phyloP scores from a whole-genome alignment of 2,797 vertebrate species.

The Botia kubotai region DNA sequence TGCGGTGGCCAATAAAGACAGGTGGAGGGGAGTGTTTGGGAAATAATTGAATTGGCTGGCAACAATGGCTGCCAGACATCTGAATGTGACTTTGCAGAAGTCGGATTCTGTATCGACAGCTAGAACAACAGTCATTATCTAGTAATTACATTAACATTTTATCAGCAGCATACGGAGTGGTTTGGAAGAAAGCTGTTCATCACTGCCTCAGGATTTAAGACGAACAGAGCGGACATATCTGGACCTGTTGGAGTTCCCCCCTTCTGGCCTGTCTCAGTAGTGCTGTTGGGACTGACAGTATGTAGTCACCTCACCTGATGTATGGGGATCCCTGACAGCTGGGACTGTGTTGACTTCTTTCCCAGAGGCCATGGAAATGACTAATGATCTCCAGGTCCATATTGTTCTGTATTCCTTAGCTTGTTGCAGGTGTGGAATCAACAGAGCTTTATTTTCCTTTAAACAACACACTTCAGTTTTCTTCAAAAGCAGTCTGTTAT shows the following conservation, averaged over 20 bases:
- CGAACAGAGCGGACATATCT: conserved; percentile 22
- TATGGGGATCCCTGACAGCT: conserved; percentile 41
- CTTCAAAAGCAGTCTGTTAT: too few species aligned
- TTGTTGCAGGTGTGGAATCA: not conserved
- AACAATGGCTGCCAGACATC: conserved; percentile 85
- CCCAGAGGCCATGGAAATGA: conserved; percentile 72
- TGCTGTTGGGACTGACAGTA: conserved; percentile 69
- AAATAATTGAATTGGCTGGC: conserved; percentile 80
- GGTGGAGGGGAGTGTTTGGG: conserved; percentile 65
- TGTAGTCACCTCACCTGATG: conserved; percentile 54
- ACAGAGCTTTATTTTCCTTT: too few species aligned
- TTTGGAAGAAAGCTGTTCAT: conserved; percentile 84
- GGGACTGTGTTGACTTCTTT: conserved; percentile 68
- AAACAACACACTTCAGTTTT: too few species aligned
- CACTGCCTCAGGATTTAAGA: conserved; percentile 63
- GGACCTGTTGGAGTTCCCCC: not conserved
- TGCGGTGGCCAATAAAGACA: conserved; percentile 43
- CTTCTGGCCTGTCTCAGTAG: conserved; percentile 8
- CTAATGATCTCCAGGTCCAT: conserved; percentile 76
- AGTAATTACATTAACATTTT: conserved; percentile 91
- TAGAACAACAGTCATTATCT: conserved; percentile 89
- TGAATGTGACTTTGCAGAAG: conserved; percentile 86
- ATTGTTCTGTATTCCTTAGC: conserved; percentile 56
- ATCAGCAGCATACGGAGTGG: conserved; percentile 76
- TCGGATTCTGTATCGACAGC: conserved; percentile 85